phyloP scores from a whole-genome alignment of 1,140 invertebrate species.

The Aporrectodea caliginosa region DNA sequence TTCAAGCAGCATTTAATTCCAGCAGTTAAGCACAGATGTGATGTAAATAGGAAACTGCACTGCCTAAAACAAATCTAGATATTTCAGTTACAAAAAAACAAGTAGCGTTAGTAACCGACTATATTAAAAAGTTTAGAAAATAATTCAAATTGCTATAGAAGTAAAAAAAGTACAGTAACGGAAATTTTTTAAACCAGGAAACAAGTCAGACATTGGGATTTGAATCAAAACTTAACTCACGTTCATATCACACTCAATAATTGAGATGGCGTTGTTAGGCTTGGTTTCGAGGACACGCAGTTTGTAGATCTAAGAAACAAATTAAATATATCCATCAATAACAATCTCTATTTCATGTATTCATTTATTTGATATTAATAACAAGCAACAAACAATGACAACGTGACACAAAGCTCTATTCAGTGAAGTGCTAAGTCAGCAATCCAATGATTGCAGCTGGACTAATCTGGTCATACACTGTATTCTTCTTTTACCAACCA shows the following conservation, averaged over 20 bases:
- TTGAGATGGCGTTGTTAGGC: constrained; percentile 89
- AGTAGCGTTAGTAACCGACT: background rate
- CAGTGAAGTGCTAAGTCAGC: no score
- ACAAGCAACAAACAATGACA: background rate
- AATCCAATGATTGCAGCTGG: no score
- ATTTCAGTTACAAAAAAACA: background rate
- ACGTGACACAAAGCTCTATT: no score
- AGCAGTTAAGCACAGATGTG: no score
- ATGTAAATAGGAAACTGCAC: constrained; percentile 16
- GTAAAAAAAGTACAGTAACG: no score
- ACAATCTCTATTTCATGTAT: constrained; percentile 8
- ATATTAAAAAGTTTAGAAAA: background rate
- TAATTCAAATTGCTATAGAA: background rate
- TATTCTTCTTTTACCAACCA: no score
- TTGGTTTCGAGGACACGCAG: constrained; percentile 92
- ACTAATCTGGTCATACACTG: no score
- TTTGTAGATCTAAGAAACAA: constrained; percentile 67
- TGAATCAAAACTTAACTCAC: no score
- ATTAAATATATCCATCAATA: constrained; percentile 17
- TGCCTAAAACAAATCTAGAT: constrained; percentile 18
- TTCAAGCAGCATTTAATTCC: no score
- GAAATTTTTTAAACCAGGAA: no score
- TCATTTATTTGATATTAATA: background rate
- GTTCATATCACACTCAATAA: constrained; percentile 99
- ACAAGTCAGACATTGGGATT: no score